phyloP scores from a whole-genome alignment of 2,797 vertebrate species.

The Anniella stebbinsi region DNA sequence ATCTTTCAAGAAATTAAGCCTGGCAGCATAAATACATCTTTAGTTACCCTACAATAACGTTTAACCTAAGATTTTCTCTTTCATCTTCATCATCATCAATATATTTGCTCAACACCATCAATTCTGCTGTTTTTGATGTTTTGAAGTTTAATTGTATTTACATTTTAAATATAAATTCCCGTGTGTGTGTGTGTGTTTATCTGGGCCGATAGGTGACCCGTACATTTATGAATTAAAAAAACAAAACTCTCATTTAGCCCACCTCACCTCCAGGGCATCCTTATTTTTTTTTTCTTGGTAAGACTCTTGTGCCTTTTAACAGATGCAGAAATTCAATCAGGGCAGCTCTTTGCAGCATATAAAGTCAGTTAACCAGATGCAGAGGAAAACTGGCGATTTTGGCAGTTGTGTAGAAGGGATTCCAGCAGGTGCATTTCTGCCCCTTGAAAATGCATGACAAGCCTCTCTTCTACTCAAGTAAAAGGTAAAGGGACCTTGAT shows the following conservation, averaged over 20 bases:
- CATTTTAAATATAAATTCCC: no score
- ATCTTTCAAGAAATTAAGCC: background rate
- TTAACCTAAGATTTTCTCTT: background rate
- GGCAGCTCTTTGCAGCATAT: background rate
- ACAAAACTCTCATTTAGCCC: background rate
- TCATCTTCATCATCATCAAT: background rate
- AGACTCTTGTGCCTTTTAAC: background rate
- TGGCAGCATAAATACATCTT: background rate
- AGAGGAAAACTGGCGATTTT: background rate
- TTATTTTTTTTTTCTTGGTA: background rate
- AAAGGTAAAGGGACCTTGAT: background rate
- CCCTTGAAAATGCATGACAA: background rate
- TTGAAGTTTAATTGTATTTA: no score
- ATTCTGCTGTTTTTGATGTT: no score
- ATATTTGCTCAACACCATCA: no score
- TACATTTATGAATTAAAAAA: no score
- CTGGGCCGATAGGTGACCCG: no score
- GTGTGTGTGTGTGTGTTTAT: no score
- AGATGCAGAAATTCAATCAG: background rate
- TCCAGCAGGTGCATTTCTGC: background rate
- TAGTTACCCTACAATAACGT: background rate
- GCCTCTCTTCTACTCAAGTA: background rate
- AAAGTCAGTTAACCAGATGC: background rate
- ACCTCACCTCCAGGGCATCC: background rate
- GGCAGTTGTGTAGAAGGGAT: background rate